phyloP scores from a whole-genome alignment of 2,113 vertebrate species.

The Orientallactaga bullata region DNA sequence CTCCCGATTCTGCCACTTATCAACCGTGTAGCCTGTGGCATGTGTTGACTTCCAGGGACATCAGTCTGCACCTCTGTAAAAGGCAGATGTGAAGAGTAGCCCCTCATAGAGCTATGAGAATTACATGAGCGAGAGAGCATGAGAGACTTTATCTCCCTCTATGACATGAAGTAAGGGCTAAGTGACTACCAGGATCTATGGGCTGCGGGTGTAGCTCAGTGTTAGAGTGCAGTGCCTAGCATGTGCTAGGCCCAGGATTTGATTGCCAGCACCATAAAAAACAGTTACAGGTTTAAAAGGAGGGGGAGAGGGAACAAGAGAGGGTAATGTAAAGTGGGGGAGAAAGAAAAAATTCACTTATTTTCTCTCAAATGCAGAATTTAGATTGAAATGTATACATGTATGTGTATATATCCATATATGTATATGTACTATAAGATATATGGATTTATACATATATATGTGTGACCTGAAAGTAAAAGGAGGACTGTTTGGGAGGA shows the following conservation, averaged over 20 bases:
- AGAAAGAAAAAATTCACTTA: no score
- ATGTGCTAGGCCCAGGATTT: background rate
- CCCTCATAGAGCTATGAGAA: background rate
- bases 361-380: background rate
- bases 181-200: background rate
- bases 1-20: background rate
- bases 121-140: background rate
- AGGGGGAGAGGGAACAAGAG: background rate
- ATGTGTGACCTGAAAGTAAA: background rate
- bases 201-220: background rate
- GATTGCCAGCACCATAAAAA: background rate
- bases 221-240: background rate
- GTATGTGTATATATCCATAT: no score
- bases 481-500: no score
- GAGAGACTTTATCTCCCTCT: background rate
- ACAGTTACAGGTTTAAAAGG: background rate
- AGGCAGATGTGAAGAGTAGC: background rate
- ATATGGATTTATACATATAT: no score
- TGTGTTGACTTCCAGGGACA: background rate
- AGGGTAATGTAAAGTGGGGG: background rate
- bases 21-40: accelerated
- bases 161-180: background rate
- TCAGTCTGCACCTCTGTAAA: background rate
- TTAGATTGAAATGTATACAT: background rate
- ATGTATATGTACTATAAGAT: no score